Evolutionary conservation across 2,888 invertebrate genomes (phyloP).

Genomic region (Xestia c-nigrum): DNA sequence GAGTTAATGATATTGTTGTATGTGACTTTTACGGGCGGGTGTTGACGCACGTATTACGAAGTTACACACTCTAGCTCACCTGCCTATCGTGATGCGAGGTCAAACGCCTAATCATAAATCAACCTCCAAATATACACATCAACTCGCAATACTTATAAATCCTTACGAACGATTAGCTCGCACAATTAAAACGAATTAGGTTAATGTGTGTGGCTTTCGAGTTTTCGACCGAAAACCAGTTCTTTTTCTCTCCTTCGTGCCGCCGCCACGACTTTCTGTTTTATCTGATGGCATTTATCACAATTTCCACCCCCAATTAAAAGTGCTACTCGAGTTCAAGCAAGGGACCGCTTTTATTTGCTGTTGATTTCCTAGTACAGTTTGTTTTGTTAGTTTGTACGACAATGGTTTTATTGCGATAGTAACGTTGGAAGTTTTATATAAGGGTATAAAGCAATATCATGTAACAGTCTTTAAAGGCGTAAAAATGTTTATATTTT

Average conservation of each 20-base stretch:
- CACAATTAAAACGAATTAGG: constrained; percentile 90
- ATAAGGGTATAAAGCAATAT: constrained; percentile 71
- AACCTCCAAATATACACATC: constrained; percentile 76
- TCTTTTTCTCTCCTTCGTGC: constrained; percentile 81
- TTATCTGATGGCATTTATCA: constrained; percentile 90
- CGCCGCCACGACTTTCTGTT: constrained; percentile 75
- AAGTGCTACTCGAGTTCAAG: constrained; percentile 77
- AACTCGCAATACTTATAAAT: constrained; percentile 78
- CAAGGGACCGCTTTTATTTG: constrained; percentile 77
- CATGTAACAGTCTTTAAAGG: constrained; percentile 53
- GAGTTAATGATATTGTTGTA: constrained; percentile 69
- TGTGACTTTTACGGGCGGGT: constrained; percentile 72
- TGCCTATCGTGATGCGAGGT: constrained; percentile 80
- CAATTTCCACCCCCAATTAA: constrained; percentile 90
- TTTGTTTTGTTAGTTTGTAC: constrained; percentile 81
- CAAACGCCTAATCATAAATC: constrained; percentile 79
- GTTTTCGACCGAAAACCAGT: constrained; percentile 81
- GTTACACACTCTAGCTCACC: constrained; percentile 71
- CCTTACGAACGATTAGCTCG: constrained; percentile 88
- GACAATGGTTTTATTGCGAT: constrained; percentile 81
- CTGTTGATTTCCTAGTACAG: constrained; percentile 80
- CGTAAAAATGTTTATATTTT: constrained; percentile 43
- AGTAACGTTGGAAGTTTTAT: constrained; percentile 78
- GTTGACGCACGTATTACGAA: constrained; percentile 79
- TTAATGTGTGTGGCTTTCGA: constrained; percentile 88